Base-by-base conservation (phyloP, 1,140 invertebrate species). In the Cyphomyrmex costatus region DNA sequence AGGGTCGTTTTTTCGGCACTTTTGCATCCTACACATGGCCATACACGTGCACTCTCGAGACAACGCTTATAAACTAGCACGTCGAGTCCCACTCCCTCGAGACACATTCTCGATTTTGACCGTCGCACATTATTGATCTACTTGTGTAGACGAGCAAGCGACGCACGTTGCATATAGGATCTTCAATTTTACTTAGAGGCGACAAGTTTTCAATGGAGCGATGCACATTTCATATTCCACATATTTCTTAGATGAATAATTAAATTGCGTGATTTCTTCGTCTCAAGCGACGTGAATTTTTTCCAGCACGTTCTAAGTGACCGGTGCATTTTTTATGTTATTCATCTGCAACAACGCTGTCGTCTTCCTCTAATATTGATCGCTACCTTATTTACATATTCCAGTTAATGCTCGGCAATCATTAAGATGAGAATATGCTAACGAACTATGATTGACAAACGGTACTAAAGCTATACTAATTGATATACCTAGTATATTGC, bases 1-100 rank as follows among this genome's bases (percentile, higher is more conserved):
- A 74, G 56, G 68, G 77, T 79, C 84, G 86, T 91, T 86, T 91
- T 91, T 86, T 86, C 60, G 53, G 51, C 56, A 21, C 27, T 83
- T 61, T 74, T 60, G 53, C 79, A 24, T 30, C 66, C 19, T 46
- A 10, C 2, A 21, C 16, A n/a, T n/a, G 36, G 19, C 19, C 56
- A n/a, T 42, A 8, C 60, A 33, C 60, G 4, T 27, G 61, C 19
- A 66, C 42, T 33, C 30, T 19, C 61, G 77, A 70, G 49, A 80
- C 78, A 56, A 58, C 65, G 65, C 21, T 80, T 70, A 42, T 53
- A 63, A 53, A 36, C 21, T 42, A 16, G 56, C 27, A 36, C 65
- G 21, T 24, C 63, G 30, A 49, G 8, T 12, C 21, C 19, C 30
- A 21, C 30, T n/a, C 21, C 14, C 49, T 56, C 46, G 46, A 42